Percentiles rank a stretch among this genome's conserved stretches.
phyloP scores from a whole-genome alignment of 2,888 invertebrate genomes.

The Troides oblongomaculatus region DNA sequence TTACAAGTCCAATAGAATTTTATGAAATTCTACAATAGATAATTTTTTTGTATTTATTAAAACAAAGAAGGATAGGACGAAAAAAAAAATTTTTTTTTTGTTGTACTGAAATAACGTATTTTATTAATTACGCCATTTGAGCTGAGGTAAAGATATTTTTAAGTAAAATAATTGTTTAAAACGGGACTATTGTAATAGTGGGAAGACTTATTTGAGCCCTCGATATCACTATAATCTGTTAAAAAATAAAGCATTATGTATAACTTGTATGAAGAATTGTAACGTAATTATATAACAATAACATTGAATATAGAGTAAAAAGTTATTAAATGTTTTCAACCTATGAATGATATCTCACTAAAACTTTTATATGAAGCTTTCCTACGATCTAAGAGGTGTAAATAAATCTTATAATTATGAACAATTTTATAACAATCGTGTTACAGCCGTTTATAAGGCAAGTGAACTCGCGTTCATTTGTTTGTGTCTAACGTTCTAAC shows the following conservation, averaged over 20 bases:
- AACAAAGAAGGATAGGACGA: too few species aligned
- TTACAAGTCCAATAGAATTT: too few species aligned
- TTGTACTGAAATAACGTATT: too few species aligned
- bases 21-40: too few species aligned
- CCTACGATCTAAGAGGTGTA: conserved; percentile 25
- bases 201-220: conserved; percentile 29
- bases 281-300: conserved; percentile 13
- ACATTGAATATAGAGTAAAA: conserved; percentile 19
- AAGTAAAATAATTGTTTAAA: neutral
- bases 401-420: conserved; percentile 29
- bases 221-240: conserved; percentile 8
- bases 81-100: too few species aligned
- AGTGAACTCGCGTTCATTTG: conserved; percentile 60
- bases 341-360: conserved; percentile 16
- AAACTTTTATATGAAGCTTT: conserved; percentile 6
- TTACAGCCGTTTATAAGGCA: conserved; percentile 57
- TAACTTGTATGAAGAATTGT: neutral
- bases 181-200: neutral
- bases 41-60: too few species aligned
- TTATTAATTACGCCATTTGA: too few species aligned
- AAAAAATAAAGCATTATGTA: conserved; percentile 11
- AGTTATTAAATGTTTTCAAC: conserved; percentile 11
- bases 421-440: conserved; percentile 25
- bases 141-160: neutral
- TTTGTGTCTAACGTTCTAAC: conserved; percentile 30